Evolutionary conservation across 2,888 invertebrate genomes (phyloP).

Genomic region (Pandemis heparana): DNA sequence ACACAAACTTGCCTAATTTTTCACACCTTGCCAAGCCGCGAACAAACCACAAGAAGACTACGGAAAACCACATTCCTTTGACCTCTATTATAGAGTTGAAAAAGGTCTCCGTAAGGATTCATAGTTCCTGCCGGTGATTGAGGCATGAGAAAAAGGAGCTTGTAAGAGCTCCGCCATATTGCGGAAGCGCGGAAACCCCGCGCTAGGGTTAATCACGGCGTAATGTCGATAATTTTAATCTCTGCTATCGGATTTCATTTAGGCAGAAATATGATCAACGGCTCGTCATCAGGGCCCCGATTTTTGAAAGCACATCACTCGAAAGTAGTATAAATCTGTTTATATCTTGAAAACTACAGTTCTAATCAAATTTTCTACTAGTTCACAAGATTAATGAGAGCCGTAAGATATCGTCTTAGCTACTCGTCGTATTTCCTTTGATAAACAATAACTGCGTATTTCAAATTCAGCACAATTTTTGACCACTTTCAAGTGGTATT

Average conservation of each 20-base stretch:
- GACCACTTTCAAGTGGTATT: no score
- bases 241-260: conserved; percentile 47
- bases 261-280: conserved; percentile 9
- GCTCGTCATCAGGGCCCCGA: not conserved
- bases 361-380: no score
- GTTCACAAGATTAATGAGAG: no score
- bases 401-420: no score
- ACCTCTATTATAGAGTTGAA: conserved; percentile 34
- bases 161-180: conserved; percentile 78
- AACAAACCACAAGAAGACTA: conserved; percentile 14
- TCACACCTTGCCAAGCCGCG: conserved; percentile 1
- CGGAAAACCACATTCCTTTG: conserved; percentile 35
- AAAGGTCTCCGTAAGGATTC: conserved; percentile 68
- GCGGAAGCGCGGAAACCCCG: conserved; percentile 47
- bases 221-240: conserved; percentile 55
- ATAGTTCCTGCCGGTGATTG: conserved; percentile 65
- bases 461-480: no score
- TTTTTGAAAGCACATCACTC: no score
- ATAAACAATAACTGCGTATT: no score
- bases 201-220: conserved; percentile 66
- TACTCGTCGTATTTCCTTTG: no score
- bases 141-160: conserved; percentile 70
- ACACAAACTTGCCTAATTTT: not conserved
- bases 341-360: no score
- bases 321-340: no score